Evolutionary conservation across 2,113 vertebrate genomes (phyloP), one percentile per base, ranked within the genome.

Genomic region (Cynopterus brachyotis): DNA sequence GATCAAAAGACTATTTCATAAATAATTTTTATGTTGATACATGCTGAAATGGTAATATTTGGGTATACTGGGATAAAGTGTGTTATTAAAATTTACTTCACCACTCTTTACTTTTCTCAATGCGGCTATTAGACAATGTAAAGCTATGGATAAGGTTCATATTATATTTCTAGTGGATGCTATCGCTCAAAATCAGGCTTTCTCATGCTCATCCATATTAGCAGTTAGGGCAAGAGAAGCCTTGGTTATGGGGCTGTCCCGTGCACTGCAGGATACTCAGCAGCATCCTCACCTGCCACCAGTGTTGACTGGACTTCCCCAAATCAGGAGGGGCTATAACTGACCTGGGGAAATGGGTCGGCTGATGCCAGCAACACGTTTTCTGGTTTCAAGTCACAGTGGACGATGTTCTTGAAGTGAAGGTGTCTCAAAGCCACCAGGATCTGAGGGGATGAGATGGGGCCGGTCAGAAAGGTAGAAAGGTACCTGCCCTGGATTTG

Each of bases 391-490:
- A 99, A 97, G 97, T 99, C 99, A 73, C 99, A 99, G 97, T 99
- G 99, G 83, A 99, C 99, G 0, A 99, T 99, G 98, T 99, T 99
- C 98, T 99, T 99, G 97, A 99, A 99, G 98, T 99, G 99, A 78
- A 99, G 99, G 89, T 99, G 99, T 57, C 99, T 98, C 95, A 99
- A 93, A 9, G 99, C 99, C 78, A 99, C 99, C 78, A 99, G 97
- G 93, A 99, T 99, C 99, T 99, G 96, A 30, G 42, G 28, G 45
- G 24, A 87, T n/a, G 40, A 45, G 73, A 2, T n/a, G n/a, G 78
- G 19, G 6, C 13, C 3, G 0, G 67, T 55, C 5, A 85, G 55
- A 4, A 45, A 62, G 50, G 16, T 17, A n/a, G 70, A 9, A n/a
- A 59, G n/a, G 5, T 19, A 1, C 0, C 12, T 0, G 9, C 6